phyloP scores from a whole-genome alignment of 2,888 invertebrate genomes.

The Empis livida region DNA sequence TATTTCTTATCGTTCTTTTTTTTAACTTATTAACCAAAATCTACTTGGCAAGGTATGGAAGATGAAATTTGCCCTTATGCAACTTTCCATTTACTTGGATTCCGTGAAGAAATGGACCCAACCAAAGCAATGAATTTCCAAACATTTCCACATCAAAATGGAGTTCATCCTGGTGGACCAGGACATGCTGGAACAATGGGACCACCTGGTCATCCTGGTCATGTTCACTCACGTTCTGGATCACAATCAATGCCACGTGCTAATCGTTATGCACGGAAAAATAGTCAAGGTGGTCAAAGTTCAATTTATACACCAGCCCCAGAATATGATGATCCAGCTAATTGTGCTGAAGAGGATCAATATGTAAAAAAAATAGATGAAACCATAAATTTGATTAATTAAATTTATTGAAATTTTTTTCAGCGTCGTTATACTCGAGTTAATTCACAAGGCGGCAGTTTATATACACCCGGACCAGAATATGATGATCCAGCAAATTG shows the following conservation, averaged over 20 bases:
- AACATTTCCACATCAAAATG: slow-evolving; percentile 67
- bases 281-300: slow-evolving; percentile 70
- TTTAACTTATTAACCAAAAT: slow-evolving; percentile 6
- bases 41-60: slow-evolving; percentile 62
- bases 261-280: slow-evolving; percentile 56
- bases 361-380: slow-evolving; percentile 43
- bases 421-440: slow-evolving; percentile 60
- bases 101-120: slow-evolving; percentile 93
- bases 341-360: slow-evolving; percentile 84
- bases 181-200: slow-evolving; percentile 72
- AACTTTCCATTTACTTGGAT: slow-evolving; percentile 87
- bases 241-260: slow-evolving; percentile 79
- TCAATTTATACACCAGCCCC: slow-evolving; percentile 72
- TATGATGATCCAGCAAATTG: slow-evolving; percentile 90
- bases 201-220: slow-evolving; percentile 63
- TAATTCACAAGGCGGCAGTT: slow-evolving; percentile 47
- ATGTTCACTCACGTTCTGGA: slow-evolving; percentile 71
- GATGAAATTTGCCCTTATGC: slow-evolving; percentile 96
- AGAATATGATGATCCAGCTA: slow-evolving; percentile 88
- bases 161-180: slow-evolving; percentile 44
- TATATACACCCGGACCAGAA: slow-evolving; percentile 64
- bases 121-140: slow-evolving; percentile 82
- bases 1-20: too few relatives aligned
- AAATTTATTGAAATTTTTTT: slow-evolving; percentile 4
- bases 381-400: not conserved